phyloP scores from a whole-genome alignment of 2,797 vertebrate species.

The Phataginus tetradactyla region DNA sequence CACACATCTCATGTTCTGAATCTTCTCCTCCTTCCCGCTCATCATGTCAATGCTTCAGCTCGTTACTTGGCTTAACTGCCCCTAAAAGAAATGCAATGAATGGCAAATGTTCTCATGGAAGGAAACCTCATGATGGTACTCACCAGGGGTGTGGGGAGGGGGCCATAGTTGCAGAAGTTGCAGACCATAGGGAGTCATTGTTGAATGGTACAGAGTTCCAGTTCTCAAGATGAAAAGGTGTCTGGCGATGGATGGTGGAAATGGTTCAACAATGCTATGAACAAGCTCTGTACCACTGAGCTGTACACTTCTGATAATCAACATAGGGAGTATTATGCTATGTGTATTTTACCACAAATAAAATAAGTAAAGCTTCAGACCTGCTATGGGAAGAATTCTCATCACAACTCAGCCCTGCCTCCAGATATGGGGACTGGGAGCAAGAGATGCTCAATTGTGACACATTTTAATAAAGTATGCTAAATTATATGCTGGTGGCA shows the following conservation, averaged over 20 bases:
- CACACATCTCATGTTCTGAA: accelerated
- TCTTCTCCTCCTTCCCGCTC: neutral
- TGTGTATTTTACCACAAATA: neutral
- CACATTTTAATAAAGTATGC: constrained; percentile 81
- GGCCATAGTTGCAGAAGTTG: neutral
- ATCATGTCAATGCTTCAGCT: neutral
- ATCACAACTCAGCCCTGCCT: neutral
- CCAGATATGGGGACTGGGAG: neutral
- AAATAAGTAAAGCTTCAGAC: neutral
- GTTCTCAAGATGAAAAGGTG: neutral
- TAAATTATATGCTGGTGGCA: constrained; percentile 85
- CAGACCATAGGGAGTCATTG: neutral
- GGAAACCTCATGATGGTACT: neutral
- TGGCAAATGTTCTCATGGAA: neutral
- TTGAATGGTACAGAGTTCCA: neutral
- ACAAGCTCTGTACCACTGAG: neutral
- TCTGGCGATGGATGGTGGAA: neutral
- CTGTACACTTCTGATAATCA: neutral
- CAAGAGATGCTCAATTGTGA: neutral
- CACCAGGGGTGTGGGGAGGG: neutral
- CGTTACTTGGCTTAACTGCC: neutral
- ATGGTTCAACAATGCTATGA: neutral
- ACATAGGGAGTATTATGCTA: neutral
- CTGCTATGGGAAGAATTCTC: neutral
- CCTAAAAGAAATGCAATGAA: neutral